A percentile compares a stretch with the other conserved stretches of the same genome.
phyloP scores from a whole-genome alignment of 64 coral and sea anemone species.

The Platygyra sinensis region DNA sequence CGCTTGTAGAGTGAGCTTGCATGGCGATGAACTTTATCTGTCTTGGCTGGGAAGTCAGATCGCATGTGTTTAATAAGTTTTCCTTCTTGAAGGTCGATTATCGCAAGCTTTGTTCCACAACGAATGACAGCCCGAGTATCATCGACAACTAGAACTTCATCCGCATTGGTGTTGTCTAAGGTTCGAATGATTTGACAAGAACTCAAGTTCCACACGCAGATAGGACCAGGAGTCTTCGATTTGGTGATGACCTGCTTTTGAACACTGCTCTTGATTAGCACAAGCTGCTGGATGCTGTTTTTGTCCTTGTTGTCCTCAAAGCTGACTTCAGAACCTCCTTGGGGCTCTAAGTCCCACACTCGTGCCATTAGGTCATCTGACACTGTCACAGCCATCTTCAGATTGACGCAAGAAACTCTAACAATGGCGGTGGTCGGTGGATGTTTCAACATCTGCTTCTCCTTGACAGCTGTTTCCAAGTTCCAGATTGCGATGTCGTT shows the following conservation, averaged over 20 bases:
- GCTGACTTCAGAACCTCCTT: constrained; percentile 72
- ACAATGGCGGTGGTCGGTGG: constrained; percentile 85
- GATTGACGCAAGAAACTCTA: constrained; percentile 65
- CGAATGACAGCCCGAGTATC: constrained; percentile 94
- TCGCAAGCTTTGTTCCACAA: constrained; percentile 80
- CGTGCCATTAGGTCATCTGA: constrained; percentile 87
- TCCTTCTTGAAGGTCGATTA: constrained; percentile 97
- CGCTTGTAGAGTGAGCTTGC: constrained; percentile 99
- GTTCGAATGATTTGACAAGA: constrained; percentile 90
- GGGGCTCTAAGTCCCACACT: constrained; percentile 91
- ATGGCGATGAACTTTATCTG: constrained; percentile 81
- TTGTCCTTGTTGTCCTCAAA: constrained; percentile 91
- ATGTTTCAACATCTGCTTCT: constrained; percentile 86
- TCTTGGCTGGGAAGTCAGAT: constrained; percentile 81
- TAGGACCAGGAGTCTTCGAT: constrained; percentile 76
- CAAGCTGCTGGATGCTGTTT: constrained; percentile 78
- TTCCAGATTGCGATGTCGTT: constrained; percentile 98
- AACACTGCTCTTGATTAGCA: constrained; percentile 77
- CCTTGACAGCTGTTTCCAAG: constrained; percentile 91
- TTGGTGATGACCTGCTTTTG: constrained; percentile 95
- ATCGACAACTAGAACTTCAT: constrained; percentile 94
- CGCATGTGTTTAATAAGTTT: constrained; percentile 92
- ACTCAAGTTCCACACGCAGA: constrained; percentile 95
- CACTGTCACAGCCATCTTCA: constrained; percentile 85
- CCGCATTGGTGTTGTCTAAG: constrained; percentile 83